Base-by-base conservation (phyloP, 2,888 invertebrate genomes). In the Argynnis bischoffii region DNA sequence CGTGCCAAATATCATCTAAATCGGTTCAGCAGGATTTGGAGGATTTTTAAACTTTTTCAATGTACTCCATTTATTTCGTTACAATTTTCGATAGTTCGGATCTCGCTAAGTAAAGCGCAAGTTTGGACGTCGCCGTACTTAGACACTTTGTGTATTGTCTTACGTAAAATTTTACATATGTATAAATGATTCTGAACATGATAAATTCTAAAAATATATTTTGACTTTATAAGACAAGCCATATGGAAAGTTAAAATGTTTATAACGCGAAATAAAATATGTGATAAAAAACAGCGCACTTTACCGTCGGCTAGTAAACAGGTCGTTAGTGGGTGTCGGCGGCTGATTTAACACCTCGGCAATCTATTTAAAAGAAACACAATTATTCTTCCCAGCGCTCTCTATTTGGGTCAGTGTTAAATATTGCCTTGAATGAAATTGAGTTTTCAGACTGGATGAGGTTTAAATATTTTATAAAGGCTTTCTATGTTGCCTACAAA, bases 321-420 rank as follows among this genome's bases (percentile, higher is more conserved):
- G 63, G 48, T 57, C 63, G 18, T 63, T 54, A 67, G 57, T 47
- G 21, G 35, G 54, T 56, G 63, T 54, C 54, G 55, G 63, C 54
- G 51, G 63, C 57, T 57, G 63, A 57, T 64, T 63, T 63, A 66
- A 61, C 66, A 67, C 67, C 47, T 54, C 48, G 46, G 35, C 54
- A 46, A 67, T 63, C 63, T 64, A 35, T 57, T 60, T 63, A 64
- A 64, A 67, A 67, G 67, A 63, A 67, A 67, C 57, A 57, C 51
- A 63, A 67, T 67, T 67, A 67, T 59, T 54, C 47, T 57, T 15
- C 54, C 46, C 26, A 16, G 41, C 50, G 50, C 53, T 60, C 53
- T 59, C 56, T 60, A 66, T 60, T 55, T 55, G 21, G 60, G 66
- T 66, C 66, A 60, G 47, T 61, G 66, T 55, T 60, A 51, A 55